Conservation (phyloP, 2,113 vertebrate species). For the Urocolius indicus region DNA sequence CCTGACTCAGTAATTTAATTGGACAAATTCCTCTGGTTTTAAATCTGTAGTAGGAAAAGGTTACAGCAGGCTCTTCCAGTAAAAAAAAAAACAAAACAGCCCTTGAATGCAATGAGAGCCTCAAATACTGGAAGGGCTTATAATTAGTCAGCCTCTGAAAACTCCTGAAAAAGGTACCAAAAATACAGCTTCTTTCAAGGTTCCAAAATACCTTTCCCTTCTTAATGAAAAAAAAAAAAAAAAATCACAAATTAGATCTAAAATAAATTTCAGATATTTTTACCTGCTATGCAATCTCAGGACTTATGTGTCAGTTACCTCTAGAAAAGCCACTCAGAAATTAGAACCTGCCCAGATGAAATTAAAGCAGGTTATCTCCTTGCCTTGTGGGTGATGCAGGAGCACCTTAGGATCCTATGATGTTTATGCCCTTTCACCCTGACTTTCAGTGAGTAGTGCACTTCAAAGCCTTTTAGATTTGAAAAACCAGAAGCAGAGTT, state of each 20-base stretch:
- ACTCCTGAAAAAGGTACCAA: neutral
- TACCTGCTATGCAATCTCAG: neutral
- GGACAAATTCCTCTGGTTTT: neutral
- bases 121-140: neutral
- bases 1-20: neutral
- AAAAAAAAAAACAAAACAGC: neutral
- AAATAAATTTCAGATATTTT: neutral
- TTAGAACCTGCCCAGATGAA: neutral
- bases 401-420: neutral
- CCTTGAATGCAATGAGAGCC: neutral
- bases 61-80: neutral
- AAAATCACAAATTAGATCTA: neutral
- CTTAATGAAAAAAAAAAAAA: neutral
- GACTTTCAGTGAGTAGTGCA: neutral
- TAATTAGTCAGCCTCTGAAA: neutral
- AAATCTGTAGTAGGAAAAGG: neutral
- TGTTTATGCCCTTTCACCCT: neutral
- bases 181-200: neutral
- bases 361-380: conserved; percentile 11
- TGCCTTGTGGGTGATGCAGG: neutral
- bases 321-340: neutral
- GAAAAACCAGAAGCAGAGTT: neutral
- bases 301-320: neutral
- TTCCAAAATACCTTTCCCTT: neutral
- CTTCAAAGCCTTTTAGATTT: neutral